Base-by-base conservation (phyloP, 2,113 vertebrate genomes). In the Prunella fulvescens region DNA sequence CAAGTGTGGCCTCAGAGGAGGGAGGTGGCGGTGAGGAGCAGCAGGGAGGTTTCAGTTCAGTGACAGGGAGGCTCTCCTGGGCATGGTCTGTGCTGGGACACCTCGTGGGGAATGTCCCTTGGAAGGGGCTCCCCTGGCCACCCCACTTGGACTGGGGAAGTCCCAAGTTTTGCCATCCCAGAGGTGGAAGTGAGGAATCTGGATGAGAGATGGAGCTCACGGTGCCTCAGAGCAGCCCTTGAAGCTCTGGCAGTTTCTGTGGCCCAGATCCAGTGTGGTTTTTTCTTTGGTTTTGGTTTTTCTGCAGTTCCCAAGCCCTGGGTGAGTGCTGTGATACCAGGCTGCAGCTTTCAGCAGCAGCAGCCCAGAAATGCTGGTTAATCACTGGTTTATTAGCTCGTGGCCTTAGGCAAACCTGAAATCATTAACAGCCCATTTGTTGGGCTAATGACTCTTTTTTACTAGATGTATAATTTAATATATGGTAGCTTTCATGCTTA, bases 401-500 rank as follows among this genome's bases (percentile, higher is more conserved):
- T 53, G 54, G 88, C 96, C 91, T 82, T 64, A 79, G 84, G 96
- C 92, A 94, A 95, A 90, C 94, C 92, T 94, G 60, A 94, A 95
- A 85, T 96, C 85, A 91, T 96, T 96, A 96, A 61, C 88, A 96
- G 86, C 78, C 90, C 74, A 92, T 93, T 95, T 94, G 93, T 57
- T 92, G 88, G 74, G 77, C 92, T 97, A 97, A 97, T 92, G 90
- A 96, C 56, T 95, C 91, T 91, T 95, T 93, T 97, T 87, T 86
- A 83, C 66, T 89, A 89, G 90, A 85, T 85, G 80, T 91, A 94
- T 96, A 92, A 96, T 95, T 96, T 96, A 97, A 92, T 93, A 93
- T 94, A 87, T 77, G 80, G 81, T 86, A 94, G 90, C 80, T 93
- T 94, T 91, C 91, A 92, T 93, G 91, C 83, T 91, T 95, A 95